A percentile compares a stretch with the other conserved stretches of the same genome.
These are phyloP conservation scores for Antennarius maculatus DNA, from an alignment of 2,797 vertebrate genomes.

Conservation along the genomic window DNA sequence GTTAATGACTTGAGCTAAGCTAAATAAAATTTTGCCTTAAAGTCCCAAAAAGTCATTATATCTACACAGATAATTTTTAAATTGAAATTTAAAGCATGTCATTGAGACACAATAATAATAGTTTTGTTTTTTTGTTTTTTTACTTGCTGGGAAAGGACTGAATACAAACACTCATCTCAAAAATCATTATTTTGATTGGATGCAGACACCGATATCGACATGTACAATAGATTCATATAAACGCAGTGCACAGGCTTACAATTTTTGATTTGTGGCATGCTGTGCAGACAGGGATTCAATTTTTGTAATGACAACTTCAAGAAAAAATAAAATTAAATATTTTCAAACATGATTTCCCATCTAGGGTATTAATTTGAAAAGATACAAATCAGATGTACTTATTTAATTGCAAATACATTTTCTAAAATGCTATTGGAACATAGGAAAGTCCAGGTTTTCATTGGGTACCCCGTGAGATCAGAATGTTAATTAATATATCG, in stretches of 20 bases:
- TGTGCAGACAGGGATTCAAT: not conserved
- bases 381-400: not conserved
- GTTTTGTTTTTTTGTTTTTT: not conserved
- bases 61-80: constrained; percentile 36
- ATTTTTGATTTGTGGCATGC: not conserved
- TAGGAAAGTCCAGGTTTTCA: constrained; percentile 17
- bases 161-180: not conserved
- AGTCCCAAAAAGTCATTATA: constrained; percentile 35
- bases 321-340: not conserved
- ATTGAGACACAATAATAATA: not conserved
- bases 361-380: not conserved
- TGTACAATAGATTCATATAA: too few species aligned
- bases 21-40: constrained; percentile 52
- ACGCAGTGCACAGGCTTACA: too few species aligned
- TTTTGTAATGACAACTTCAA: not conserved
- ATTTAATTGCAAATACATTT: constrained; percentile 2
- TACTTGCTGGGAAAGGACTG: not conserved
- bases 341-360: not conserved
- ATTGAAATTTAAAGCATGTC: constrained; percentile 29
- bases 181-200: too few species aligned
- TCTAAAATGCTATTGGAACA: not conserved
- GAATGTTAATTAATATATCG: constrained; percentile 53
- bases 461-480: constrained; percentile 35
- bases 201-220: too few species aligned
- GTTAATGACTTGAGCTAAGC: constrained; percentile 37